Base-by-base conservation (phyloP, 2,113 vertebrate species). In the Anolis carolinensis region DNA sequence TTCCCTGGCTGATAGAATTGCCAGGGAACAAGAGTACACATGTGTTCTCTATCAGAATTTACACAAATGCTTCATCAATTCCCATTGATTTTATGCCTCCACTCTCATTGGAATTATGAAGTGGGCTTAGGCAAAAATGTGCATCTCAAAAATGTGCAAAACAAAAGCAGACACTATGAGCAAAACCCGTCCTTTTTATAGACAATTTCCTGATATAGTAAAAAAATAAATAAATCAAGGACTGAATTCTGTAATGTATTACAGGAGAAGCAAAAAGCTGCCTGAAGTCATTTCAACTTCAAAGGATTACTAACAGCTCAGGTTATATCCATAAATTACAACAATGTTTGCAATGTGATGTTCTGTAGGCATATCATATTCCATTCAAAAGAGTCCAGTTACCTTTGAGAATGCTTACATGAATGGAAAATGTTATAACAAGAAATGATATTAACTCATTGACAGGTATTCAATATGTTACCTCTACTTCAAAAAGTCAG, bases 211-310 rank as follows among this genome's bases (percentile, higher is more conserved):
- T 86, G 87, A 73, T 9, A 79, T 0, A 87, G 74, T 85, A 85
- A 93, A 94, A 85, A 83, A 16, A 55, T 13, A 55, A 59, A 59
- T 1, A 59, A 59, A 59, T 62, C 72, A 71, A 80, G 30, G 84
- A 78, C 73, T 74, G 14, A 70, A 34, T 70, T 85, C 81, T 74
- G 87, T 11, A 77, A 74, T 7, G 50, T 4, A 81, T 48, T 90
- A 90, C 81, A 4, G 83, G n/a, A 0, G 68, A 63, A 91, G 7
- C 52, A 78, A 0, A 0, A 83, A 84, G 30, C 84, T 80, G 27
- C 23, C 85, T 88, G 76, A 80, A 89, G 50, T 86, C 89, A 88
- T 93, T 80, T n/a, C 59, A 90, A 87, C 13, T 87, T 80, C 59
- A 87, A 86, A 88, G 83, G 86, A 55, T 79, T 76, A 63, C 70